phyloP scores from a whole-genome alignment of 2,113 vertebrate genomes.

The Rhinolophus sinicus region DNA sequence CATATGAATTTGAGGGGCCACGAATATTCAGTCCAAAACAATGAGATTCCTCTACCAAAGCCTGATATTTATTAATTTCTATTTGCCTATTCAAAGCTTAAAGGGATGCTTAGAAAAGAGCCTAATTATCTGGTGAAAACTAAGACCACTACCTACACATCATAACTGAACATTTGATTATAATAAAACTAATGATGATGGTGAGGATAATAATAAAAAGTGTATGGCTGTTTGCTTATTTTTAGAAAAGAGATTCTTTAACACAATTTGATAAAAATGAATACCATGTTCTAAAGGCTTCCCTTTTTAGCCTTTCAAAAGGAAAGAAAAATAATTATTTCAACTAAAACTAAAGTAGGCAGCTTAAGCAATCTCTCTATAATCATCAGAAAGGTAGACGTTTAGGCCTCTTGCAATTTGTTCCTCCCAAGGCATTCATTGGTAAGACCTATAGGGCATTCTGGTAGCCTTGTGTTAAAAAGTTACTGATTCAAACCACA shows the following conservation, averaged over 20 bases:
- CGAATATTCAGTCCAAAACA: background rate
- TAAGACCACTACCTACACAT: background rate
- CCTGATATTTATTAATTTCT: background rate
- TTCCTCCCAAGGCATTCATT: background rate
- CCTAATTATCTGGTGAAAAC: background rate
- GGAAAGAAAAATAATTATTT: slow-evolving; percentile 30
- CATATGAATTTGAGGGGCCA: background rate
- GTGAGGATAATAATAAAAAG: background rate
- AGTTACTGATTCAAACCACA: slow-evolving; percentile 42
- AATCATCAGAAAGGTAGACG: background rate
- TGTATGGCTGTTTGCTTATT: background rate
- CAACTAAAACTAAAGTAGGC: slow-evolving; percentile 48
- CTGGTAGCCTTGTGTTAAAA: slow-evolving; percentile 23
- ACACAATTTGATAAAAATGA: background rate
- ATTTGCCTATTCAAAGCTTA: background rate
- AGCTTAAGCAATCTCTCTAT: slow-evolving; percentile 19
- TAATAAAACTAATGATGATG: background rate
- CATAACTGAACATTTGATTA: slow-evolving; percentile 15
- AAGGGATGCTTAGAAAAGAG: background rate
- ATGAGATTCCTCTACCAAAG: background rate
- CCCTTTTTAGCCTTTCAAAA: slow-evolving; percentile 5
- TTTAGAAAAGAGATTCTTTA: background rate
- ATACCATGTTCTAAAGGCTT: background rate
- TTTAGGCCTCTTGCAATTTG: slow-evolving; percentile 30
- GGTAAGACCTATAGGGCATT: background rate